These are phyloP conservation scores for Ranitomeya variabilis DNA, from an alignment of 2,113 vertebrate species.

Conservation along the genomic window DNA sequence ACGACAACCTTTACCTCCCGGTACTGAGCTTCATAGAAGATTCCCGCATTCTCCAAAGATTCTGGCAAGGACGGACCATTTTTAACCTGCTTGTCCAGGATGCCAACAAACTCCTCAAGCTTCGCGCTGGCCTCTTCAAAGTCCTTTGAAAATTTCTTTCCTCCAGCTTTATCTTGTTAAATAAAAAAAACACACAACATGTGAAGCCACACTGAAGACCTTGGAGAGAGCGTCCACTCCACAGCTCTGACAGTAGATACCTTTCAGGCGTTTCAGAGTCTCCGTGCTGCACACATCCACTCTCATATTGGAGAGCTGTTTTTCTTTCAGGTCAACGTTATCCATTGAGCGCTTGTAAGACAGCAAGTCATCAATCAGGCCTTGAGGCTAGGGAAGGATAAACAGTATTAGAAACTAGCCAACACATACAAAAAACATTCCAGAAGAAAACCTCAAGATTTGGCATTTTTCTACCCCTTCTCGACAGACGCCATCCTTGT, in stretches of 20 bases:
- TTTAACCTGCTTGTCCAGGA: constrained; percentile 89
- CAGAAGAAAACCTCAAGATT: no score
- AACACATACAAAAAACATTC: no score
- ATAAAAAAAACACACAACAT: background rate
- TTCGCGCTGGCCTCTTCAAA: constrained; percentile 94
- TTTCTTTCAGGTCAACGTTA: constrained; percentile 90
- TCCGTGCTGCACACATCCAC: constrained; percentile 94
- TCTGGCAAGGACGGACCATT: constrained; percentile 85
- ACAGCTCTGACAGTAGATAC: constrained; percentile 65
- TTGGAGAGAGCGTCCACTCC: background rate
- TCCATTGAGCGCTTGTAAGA: constrained; percentile 80
- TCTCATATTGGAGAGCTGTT: constrained; percentile 88
- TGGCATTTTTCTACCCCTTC: no score
- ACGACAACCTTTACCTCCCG: constrained; percentile 98
- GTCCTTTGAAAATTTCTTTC: constrained; percentile 95
- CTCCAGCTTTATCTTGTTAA: constrained; percentile 91
- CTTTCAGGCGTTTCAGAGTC: constrained; percentile 94
- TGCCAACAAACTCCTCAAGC: constrained; percentile 91
- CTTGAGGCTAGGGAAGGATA: constrained; percentile 76
- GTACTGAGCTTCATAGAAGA: constrained; percentile 97
- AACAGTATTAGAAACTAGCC: background rate
- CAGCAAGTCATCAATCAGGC: constrained; percentile 85
- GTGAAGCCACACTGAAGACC: background rate
- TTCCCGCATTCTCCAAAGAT: constrained; percentile 89
- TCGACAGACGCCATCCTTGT: no score